These are phyloP conservation scores for Zaprionus africanus DNA, from an alignment of 1,140 invertebrate genomes.

Conservation along the genomic window DNA sequence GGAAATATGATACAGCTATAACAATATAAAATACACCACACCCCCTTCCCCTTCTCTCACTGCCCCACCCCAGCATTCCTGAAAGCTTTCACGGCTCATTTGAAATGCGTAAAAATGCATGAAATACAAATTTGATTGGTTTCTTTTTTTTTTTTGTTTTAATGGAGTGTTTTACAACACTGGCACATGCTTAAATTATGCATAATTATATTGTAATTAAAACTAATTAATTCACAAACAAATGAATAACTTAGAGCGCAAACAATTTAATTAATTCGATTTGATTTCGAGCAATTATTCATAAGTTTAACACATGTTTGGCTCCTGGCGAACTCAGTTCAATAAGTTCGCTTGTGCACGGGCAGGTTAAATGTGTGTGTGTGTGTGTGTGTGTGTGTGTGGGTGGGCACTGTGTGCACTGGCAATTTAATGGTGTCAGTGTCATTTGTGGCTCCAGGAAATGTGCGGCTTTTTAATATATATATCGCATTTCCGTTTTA, in stretches of 20 bases:
- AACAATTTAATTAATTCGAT: constrained; percentile 1
- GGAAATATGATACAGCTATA: neutral
- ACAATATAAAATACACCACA: neutral
- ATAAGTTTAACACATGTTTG: constrained; percentile 8
- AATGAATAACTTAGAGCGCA: neutral
- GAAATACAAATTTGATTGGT: neutral
- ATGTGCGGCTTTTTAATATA: constrained; percentile 39
- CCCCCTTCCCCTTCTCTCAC: neutral
- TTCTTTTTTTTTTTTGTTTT: neutral
- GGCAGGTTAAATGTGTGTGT: neutral
- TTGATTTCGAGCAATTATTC: constrained; percentile 8
- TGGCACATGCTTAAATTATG: neutral
- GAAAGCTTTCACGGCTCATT: constrained; percentile 1
- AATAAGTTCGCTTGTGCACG: neutral
- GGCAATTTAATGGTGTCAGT: constrained; percentile 58
- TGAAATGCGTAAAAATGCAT: neutral
- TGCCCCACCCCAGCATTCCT: neutral
- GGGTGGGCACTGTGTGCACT: neutral
- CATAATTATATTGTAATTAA: constrained; percentile 5
- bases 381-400: constrained; percentile 25
- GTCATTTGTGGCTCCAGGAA: constrained; percentile 45
- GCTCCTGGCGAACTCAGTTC: neutral
- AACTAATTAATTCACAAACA: constrained; percentile 5
- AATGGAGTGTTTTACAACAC: neutral
- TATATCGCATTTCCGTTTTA: constrained; percentile 25